Evolutionary conservation across 2,113 vertebrate genomes (phyloP).

Genomic region (human): DNA sequence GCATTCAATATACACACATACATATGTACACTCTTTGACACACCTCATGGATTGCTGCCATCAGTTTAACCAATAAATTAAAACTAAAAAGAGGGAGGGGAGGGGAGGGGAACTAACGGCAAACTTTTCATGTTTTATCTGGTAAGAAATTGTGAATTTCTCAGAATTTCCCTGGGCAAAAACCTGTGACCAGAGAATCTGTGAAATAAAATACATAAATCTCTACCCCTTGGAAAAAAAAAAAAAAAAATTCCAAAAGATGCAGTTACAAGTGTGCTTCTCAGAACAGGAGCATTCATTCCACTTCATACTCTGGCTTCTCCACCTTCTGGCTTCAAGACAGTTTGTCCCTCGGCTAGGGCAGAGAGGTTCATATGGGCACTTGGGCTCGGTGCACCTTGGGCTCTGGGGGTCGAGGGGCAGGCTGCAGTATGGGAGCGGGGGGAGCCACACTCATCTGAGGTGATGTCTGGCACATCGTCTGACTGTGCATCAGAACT

Average conservation of each 20-base stretch:
- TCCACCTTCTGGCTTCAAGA: slow-evolving; percentile 83
- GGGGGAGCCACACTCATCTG: slow-evolving; percentile 95
- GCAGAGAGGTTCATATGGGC: slow-evolving; percentile 85
- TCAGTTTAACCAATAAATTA: slow-evolving; percentile 88
- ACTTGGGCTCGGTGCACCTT: slow-evolving; percentile 87
- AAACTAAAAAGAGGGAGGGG: slow-evolving; percentile 76
- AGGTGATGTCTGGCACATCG: slow-evolving; percentile 96
- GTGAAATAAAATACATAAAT: slow-evolving; percentile 75
- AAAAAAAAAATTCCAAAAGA: slow-evolving; percentile 64
- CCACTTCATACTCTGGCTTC: slow-evolving; percentile 84
- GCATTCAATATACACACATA: slow-evolving; percentile 87
- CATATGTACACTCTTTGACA: slow-evolving; percentile 88
- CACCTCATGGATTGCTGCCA: slow-evolving; percentile 82
- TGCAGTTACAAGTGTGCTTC: slow-evolving; percentile 73
- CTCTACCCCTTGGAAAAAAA: background rate
- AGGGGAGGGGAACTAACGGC: background rate
- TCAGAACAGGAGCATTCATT: slow-evolving; percentile 66
- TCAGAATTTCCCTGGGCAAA: slow-evolving; percentile 68
- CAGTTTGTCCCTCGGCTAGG: slow-evolving; percentile 81
- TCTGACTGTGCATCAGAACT: slow-evolving; percentile 98
- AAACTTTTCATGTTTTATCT: slow-evolving; percentile 70
- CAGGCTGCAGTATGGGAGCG: slow-evolving; percentile 82
- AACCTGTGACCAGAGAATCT: slow-evolving; percentile 70
- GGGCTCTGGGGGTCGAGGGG: slow-evolving; percentile 78
- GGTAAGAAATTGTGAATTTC: slow-evolving; percentile 80